Base-by-base conservation (phyloP, 2,888 invertebrate genomes). In the Nephrotoma flavescens region DNA sequence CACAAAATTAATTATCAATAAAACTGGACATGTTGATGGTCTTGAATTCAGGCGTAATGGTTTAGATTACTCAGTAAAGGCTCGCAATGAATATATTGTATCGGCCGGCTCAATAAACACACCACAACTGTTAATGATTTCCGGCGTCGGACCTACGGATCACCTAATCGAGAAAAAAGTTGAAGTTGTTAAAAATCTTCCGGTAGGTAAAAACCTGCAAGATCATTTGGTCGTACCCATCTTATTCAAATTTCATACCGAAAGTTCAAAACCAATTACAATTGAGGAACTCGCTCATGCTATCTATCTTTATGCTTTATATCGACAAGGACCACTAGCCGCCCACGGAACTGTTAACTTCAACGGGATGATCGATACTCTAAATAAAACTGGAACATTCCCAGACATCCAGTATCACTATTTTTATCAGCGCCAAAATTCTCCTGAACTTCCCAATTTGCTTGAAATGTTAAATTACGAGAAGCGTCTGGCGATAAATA, bases 91-190 rank as follows among this genome's bases (percentile, higher is more conserved):
- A 91, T 94, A 97, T 0, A 94, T 97, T 87, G 88, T 96, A 3
- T 94, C 95, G 9, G 96, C 95, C 1, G 97, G 97, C 0, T 94
- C 96, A 0, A 94, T 97, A 87, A 96, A 95, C 88, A 94, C 95
- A 0, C 96, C 97, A 0, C 97, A 97, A 89, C 90, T 97, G 6
- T 92, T 97, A 6, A 95, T 97, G 96, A 90, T 96, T 19, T 96
- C 95, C 0, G 96, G 96, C 1, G 91, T 96, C 7, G 95, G 95
- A 2, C 95, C 94, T 0, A 91, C 91, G n/a, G 91, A 93, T 85
- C 94, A 95, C 88, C 91, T 95, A 3, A 89, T 90, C 42, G 91
- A 92, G 87, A 89, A 92, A 71, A 92, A 92, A 15, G 93, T 94
- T 57, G 91, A 92, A 1, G 92, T 94, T 0, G 89, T 95, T 45